Conservation (phyloP, 2,888 invertebrate genomes). For the Drosophila limbata region DNA sequence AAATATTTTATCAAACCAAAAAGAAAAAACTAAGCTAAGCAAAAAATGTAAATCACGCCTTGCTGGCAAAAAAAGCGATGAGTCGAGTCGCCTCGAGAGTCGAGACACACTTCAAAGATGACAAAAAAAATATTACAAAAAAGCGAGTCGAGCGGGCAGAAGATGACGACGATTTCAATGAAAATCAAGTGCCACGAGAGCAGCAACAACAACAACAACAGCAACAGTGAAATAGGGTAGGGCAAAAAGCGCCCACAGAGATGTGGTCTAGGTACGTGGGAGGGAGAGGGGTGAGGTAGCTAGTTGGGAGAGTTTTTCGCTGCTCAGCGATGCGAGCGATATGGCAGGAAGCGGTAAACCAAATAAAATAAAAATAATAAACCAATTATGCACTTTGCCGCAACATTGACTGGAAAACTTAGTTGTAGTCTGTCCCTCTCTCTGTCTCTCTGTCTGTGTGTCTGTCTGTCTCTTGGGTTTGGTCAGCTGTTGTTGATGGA, state of each 20-base stretch:
- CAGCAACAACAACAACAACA: constrained; percentile 19
- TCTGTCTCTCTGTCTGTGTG: background rate
- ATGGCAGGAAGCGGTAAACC: constrained; percentile 76
- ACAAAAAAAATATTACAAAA: constrained; percentile 51
- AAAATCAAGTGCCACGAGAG: constrained; percentile 77
- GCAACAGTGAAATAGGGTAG: constrained; percentile 64
- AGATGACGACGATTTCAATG: constrained; percentile 57
- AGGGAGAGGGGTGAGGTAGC: background rate
- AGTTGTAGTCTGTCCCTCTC: background rate
- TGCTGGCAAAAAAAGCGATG: constrained; percentile 35
- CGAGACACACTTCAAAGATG: constrained; percentile 79
- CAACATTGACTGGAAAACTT: constrained; percentile 68
- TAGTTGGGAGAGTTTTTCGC: constrained; percentile 30
- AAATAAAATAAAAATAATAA: constrained; percentile 79
- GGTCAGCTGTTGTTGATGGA: constrained; percentile 50
- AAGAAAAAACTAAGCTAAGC: constrained; percentile 25
- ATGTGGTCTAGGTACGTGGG: background rate
- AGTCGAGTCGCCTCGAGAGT: constrained; percentile 35
- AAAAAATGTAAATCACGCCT: constrained; percentile 74
- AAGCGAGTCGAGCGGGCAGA: constrained; percentile 34
- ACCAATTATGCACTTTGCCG: constrained; percentile 84
- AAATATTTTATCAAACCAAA: constrained; percentile 72
- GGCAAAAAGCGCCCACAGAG: constrained; percentile 65
- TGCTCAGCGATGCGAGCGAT: constrained; percentile 79
- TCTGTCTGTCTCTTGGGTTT: constrained; percentile 18